These are phyloP conservation scores for Trachelus troglodyta DNA, from an alignment of 2,888 invertebrate species.

Conservation along the genomic window DNA sequence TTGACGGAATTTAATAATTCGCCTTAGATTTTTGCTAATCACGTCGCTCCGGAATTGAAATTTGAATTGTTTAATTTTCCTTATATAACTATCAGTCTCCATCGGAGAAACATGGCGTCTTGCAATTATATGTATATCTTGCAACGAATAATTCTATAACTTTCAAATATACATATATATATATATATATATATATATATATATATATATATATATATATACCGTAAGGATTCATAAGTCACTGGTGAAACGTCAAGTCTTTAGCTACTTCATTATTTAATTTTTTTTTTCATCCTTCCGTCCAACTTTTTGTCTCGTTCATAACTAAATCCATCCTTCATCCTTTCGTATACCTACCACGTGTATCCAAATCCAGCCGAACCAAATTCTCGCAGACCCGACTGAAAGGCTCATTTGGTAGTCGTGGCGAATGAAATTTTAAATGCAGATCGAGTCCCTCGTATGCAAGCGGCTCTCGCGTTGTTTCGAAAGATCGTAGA, in stretches of 20 bases:
- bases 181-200: neutral
- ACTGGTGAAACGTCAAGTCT: neutral
- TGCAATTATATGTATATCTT: neutral
- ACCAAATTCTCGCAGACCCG: neutral
- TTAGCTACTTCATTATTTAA: neutral
- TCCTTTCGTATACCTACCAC: neutral
- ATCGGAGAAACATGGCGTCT: neutral
- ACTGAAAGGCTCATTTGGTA: slow-evolving; percentile 34
- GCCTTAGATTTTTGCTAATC: neutral
- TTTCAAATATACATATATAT: too few relatives aligned
- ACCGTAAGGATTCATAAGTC: neutral
- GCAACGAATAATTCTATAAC: too few relatives aligned
- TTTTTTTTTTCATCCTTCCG: neutral
- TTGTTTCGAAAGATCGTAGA: neutral
- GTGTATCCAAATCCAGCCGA: neutral
- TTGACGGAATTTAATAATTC: neutral
- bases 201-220: neutral
- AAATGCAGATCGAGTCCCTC: slow-evolving; percentile 47
- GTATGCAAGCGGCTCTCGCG: neutral
- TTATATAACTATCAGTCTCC: neutral
- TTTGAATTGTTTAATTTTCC: neutral
- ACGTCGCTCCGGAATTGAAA: neutral
- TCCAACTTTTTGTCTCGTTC: too few relatives aligned
- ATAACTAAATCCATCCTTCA: too few relatives aligned
- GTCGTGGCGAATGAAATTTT: slow-evolving; percentile 54